A percentile compares a stretch with the other conserved stretches of the same genome.
Evolutionary conservation across 2,797 vertebrate genomes (phyloP).

Genomic region (Anas capensis): DNA sequence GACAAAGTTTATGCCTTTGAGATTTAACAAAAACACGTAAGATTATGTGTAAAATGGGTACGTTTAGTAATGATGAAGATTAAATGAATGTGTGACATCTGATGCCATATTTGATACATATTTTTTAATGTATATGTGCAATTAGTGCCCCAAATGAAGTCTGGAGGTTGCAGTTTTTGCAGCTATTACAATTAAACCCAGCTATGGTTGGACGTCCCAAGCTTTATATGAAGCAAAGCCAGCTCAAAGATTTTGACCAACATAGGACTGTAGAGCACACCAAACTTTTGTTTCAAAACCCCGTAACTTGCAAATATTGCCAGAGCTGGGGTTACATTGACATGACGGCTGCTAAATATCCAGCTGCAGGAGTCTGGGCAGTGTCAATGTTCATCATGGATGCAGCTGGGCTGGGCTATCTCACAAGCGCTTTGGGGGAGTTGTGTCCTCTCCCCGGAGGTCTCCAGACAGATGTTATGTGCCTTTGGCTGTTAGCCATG

Average conservation of each 20-base stretch:
- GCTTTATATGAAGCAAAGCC: not conserved
- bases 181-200: not conserved
- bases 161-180: not conserved
- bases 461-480: not conserved
- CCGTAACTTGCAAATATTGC: not conserved
- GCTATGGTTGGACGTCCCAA: rapidly evolving
- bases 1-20: not conserved
- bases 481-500: not conserved
- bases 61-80: not conserved
- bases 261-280: not conserved
- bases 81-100: not conserved
- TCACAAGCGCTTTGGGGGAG: not conserved
- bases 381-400: not conserved
- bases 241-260: not conserved
- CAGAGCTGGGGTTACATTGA: not conserved
- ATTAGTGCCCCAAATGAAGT: not conserved
- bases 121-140: not conserved
- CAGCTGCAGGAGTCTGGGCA: not conserved
- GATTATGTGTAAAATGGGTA: not conserved
- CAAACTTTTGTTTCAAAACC: not conserved
- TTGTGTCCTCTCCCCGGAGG: not conserved
- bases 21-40: not conserved
- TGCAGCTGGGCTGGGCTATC: not conserved
- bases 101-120: not conserved
- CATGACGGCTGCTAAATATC: not conserved